Conservation (phyloP, 2,113 vertebrate species). For the Propithecus coquereli region DNA sequence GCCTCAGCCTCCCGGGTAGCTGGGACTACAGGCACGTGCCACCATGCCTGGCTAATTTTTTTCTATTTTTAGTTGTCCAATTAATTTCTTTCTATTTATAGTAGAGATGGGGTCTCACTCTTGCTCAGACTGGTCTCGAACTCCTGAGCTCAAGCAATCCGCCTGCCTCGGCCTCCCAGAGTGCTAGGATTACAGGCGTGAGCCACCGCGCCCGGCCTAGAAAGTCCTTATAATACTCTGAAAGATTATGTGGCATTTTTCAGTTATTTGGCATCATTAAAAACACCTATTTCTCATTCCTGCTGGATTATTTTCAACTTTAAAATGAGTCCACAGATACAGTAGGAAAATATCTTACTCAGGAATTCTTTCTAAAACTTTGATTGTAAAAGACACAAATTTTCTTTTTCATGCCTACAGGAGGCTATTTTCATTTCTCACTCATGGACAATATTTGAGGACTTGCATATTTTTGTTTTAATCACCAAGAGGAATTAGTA, state of each 20-base stretch:
- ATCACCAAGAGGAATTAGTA: conserved; percentile 27
- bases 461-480: conserved; percentile 26
- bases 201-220: too few relatives aligned
- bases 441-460: background rate
- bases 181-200: too few relatives aligned
- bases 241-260: conserved; percentile 24
- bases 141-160: too few relatives aligned
- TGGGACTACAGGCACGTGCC: too few relatives aligned
- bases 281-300: conserved; percentile 20
- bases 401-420: conserved; percentile 22
- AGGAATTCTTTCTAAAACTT: conserved; percentile 49
- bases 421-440: conserved; percentile 56
- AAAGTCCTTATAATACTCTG: background rate
- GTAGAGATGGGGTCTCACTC: too few relatives aligned
- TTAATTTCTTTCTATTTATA: too few relatives aligned
- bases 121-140: too few relatives aligned
- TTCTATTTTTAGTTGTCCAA: too few relatives aligned
- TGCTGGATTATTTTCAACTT: conserved; percentile 48
- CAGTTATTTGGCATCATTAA: background rate
- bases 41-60: too few relatives aligned
- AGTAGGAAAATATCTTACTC: background rate
- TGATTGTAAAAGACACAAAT: conserved; percentile 27
- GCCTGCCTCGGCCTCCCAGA: too few relatives aligned
- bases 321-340: conserved; percentile 34
- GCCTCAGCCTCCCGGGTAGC: too few relatives aligned